These are phyloP conservation scores for Boulengeromyrus knoepffleri DNA, from an alignment of 2,113 vertebrate genomes.

Conservation along the genomic window DNA sequence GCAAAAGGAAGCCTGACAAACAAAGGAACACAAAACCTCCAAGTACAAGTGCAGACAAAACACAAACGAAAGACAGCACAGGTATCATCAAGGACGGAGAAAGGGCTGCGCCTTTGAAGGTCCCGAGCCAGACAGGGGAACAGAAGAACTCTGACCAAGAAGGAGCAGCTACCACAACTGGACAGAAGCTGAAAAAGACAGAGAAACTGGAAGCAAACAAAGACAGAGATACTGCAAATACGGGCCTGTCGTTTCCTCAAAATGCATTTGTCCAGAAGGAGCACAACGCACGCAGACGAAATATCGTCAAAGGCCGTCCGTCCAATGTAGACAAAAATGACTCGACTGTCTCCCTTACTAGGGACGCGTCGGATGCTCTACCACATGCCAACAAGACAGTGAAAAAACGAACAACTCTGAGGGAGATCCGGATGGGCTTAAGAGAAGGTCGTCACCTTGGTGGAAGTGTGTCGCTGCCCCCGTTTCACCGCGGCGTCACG, in stretches of 20 bases:
- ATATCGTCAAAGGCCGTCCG: slow-evolving; percentile 31
- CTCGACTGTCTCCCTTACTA: slow-evolving; percentile 39
- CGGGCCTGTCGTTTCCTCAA: slow-evolving; percentile 22
- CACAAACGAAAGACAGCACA: slow-evolving; percentile 24
- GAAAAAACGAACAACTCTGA: slow-evolving; percentile 47
- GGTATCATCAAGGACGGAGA: slow-evolving; percentile 31
- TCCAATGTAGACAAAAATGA: slow-evolving; percentile 48
- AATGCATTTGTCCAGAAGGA: slow-evolving; percentile 29
- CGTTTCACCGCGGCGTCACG: slow-evolving; percentile 46
- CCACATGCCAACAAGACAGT: slow-evolving; percentile 32
- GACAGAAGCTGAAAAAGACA: neutral
- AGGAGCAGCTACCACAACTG: slow-evolving; percentile 20
- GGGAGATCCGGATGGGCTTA: slow-evolving; percentile 34
- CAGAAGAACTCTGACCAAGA: slow-evolving; percentile 39
- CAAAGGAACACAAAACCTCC: slow-evolving; percentile 34
- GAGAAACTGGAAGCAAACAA: slow-evolving; percentile 32
- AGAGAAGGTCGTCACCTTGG: slow-evolving; percentile 30
- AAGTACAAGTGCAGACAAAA: slow-evolving; percentile 33
- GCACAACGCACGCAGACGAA: slow-evolving; percentile 23
- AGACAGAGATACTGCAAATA: slow-evolving; percentile 21
- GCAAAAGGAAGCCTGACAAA: slow-evolving; percentile 31
- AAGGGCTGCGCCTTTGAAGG: slow-evolving; percentile 34
- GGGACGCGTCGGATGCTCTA: slow-evolving; percentile 48
- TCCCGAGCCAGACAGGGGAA: slow-evolving; percentile 25
- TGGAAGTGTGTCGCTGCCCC: slow-evolving; percentile 48